phyloP scores from a whole-genome alignment of 2,888 invertebrate genomes.

The Leptinotarsa juncta region DNA sequence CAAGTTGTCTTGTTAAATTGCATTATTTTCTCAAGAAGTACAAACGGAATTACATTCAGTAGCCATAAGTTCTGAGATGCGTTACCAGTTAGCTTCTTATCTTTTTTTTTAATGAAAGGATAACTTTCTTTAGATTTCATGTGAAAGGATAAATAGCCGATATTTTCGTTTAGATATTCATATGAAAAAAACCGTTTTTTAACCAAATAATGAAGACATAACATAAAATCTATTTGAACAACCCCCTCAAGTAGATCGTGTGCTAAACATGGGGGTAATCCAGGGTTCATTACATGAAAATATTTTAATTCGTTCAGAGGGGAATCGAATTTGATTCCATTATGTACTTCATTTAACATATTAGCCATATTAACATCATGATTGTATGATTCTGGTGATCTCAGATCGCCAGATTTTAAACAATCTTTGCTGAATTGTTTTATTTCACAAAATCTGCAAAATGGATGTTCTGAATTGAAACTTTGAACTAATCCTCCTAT shows the following conservation, averaged over 20 bases:
- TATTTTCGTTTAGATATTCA: neutral
- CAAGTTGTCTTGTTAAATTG: neutral
- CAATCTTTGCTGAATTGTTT: neutral
- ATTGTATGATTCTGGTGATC: neutral
- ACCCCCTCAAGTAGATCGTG: neutral
- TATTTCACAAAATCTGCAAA: neutral
- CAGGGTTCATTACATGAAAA: neutral
- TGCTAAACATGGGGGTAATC: neutral
- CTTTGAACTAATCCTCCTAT: neutral
- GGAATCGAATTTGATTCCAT: neutral
- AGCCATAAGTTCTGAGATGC: conserved; percentile 6
- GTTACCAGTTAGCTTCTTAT: conserved; percentile 10
- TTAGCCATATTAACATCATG: neutral
- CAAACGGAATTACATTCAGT: conserved; percentile 6
- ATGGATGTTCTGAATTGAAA: neutral
- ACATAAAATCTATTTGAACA: neutral
- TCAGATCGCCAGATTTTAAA: neutral
- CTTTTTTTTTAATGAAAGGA: neutral
- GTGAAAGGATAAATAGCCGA: neutral
- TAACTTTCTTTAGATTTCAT: neutral
- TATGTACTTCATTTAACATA: neutral
- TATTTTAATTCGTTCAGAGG: neutral
- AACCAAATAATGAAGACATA: neutral
- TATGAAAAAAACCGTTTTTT: neutral
- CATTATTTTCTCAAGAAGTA: neutral